Percentiles rank a stretch among this genome's conserved stretches.
Conservation (phyloP, 2,888 invertebrate species). For the Aphrophora alni region DNA sequence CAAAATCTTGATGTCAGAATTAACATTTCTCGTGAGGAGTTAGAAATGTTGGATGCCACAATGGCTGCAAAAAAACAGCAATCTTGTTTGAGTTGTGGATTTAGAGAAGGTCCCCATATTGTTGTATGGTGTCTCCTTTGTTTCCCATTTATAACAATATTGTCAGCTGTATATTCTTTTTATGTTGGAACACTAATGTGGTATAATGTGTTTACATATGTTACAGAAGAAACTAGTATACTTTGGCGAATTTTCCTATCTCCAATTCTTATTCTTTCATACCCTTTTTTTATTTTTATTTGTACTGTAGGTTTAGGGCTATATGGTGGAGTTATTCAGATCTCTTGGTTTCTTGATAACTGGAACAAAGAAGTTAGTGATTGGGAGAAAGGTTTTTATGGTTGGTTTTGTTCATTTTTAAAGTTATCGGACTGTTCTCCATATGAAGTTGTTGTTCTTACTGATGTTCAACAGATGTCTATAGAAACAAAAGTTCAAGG, state of each 20-base stretch:
- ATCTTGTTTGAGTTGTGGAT: conserved; percentile 62
- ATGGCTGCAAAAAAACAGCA: conserved; percentile 66
- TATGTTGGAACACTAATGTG: conserved; percentile 78
- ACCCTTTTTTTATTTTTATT: conserved; percentile 72
- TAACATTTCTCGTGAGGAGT: conserved; percentile 73
- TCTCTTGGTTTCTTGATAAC: conserved; percentile 70
- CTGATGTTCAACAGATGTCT: conserved; percentile 57
- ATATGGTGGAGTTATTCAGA: conserved; percentile 71
- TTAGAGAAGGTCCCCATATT: conserved; percentile 69
- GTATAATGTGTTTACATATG: conserved; percentile 76
- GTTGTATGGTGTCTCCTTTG: conserved; percentile 68
- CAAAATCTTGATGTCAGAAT: conserved; percentile 75
- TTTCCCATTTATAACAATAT: conserved; percentile 68
- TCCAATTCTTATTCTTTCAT: conserved; percentile 70
- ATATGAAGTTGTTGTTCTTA: conserved; percentile 72
- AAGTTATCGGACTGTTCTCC: conserved; percentile 76
- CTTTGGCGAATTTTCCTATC: conserved; percentile 68
- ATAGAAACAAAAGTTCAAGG: conserved; percentile 26
- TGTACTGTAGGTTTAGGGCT: conserved; percentile 70
- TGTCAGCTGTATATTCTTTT: conserved; percentile 72
- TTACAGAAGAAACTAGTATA: conserved; percentile 70
- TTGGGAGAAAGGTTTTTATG: conserved; percentile 80
- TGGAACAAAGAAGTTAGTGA: conserved; percentile 77
- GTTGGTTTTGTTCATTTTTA: conserved; percentile 73
- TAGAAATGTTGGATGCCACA: conserved; percentile 71